Conservation (phyloP, 2,888 invertebrate genomes). For the Calliphora vomitoria region DNA sequence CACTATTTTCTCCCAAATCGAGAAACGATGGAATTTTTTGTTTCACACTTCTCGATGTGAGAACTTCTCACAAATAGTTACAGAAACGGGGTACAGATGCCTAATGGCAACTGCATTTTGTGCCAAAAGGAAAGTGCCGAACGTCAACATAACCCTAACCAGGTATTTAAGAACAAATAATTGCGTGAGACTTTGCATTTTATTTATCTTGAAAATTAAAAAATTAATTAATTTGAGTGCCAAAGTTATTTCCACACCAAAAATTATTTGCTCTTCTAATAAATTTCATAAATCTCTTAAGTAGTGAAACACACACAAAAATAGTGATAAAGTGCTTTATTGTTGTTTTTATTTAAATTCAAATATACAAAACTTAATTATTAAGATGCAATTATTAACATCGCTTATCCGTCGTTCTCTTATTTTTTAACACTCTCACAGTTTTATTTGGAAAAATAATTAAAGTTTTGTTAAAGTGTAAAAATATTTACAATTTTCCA, state of each 20-base stretch:
- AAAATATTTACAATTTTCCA: too few species aligned
- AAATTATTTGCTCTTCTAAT: background rate
- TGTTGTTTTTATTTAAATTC: background rate
- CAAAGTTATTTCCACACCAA: background rate
- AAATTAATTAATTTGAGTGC: background rate
- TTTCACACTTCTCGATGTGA: too few species aligned
- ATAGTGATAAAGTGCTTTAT: background rate
- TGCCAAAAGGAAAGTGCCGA: constrained; percentile 15
- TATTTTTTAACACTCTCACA: too few species aligned
- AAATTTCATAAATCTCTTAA: background rate
- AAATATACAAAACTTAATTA: background rate
- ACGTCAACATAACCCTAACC: constrained; percentile 1
- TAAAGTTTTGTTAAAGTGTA: too few species aligned
- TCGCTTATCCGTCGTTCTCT: too few species aligned
- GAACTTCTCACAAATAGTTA: too few species aligned
- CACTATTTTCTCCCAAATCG: too few species aligned
- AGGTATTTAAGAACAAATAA: constrained; percentile 8
- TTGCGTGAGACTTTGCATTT: background rate
- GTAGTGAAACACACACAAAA: constrained; percentile 6
- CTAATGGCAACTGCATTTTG: background rate
- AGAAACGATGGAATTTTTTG: too few species aligned
- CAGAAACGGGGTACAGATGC: too few species aligned
- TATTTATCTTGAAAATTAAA: background rate
- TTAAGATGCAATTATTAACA: too few species aligned
- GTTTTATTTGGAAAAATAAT: too few species aligned